Base-by-base conservation (phyloP, 2,888 invertebrate genomes). In the Acrobasis suavella region DNA sequence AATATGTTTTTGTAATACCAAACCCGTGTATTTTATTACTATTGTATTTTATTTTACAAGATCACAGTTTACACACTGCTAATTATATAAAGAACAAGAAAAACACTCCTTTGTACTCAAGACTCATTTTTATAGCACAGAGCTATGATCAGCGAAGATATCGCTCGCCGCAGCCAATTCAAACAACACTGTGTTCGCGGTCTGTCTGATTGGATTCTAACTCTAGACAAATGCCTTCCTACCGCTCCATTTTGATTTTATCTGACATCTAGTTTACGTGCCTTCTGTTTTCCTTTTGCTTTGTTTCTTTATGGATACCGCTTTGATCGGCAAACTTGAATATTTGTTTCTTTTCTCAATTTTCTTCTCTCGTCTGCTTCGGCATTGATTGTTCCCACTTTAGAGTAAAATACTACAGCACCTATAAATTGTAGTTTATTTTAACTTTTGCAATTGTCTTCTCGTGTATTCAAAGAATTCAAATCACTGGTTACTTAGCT, bases 131-230 rank as follows among this genome's bases (percentile, higher is more conserved):
- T 38, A 38, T 15, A 52, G 32, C 56, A 42, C 56, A 56, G 42
- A 42, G 56, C 55, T 55, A 55, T 56, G 56, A 56, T 56, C 56
- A n/a, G n/a, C n/a, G 56, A 22, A 42, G 56, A 56, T 42, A 56
- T 56, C 39, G 39, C 55, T 56, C 39, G 42, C 56, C 42, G 42
- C 55, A 55, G 55, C 56, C 50, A 50, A 38, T 59, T 15, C 60
- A 46, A 54, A 61, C 46, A 61, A 42, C 52, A 61, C 17, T 15
- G 42, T 61, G 52, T 46, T 42, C 61, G 46, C 52, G 42, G 58
- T 61, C 56, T 54, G 62, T 60, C 52, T 49, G 69, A 69, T 69
- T 69, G 67, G 67, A 63, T 69, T 69, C 62, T 64, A 64, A 54
- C 49, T 49, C 64, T 60, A 62, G 62, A 62, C 63, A 65, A 66